Base-by-base conservation (phyloP, 2,797 vertebrate species). In the Tapirus indicus region DNA sequence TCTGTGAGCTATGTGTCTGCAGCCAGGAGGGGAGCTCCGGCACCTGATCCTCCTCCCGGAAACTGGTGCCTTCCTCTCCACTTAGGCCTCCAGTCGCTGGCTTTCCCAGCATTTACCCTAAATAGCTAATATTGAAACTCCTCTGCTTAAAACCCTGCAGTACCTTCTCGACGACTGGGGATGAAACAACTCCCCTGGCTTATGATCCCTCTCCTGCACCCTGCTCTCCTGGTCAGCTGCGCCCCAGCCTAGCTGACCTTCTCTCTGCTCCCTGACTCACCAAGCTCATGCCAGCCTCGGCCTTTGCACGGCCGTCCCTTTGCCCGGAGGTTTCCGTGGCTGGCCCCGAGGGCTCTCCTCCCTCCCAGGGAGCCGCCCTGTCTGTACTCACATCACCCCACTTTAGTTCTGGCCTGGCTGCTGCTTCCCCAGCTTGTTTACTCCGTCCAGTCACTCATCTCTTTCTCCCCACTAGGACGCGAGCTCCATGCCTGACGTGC, bases 371-470 rank as follows among this genome's bases (percentile, higher is more conserved):
- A 1, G 27, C 18, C 11, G 1, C 41, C 23, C 71, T 35, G 10
- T 38, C 32, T 56, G 9, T 3, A 44, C 29, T n/a, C 41, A 0
- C 13, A 8, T 8, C 10, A 5, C 56, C 14, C 56, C 21, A 21
- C 12, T 9, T 35, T 16, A 7, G 3, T 23, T 35, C 29, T 35
- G 10, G 41, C 2, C 2, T 16, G 16, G 38, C 69, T 4, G 38
- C 38, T 6, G 0, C 29, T 10, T 5, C 10, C 68, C 49, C 32
- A 35, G 77, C n/a, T 35, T n/a, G 16, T 52, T 54, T 35, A 25
- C 9, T 44, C 52, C 27, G 6, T 2, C 5, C 13, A 1, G 41
- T n/a, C 1, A 0, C 35, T 32, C 13, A 4, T 4, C 4, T 2
- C 12, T 13, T 54, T 58, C 54, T 58, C 56, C 25, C 41, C 72